Evolutionary conservation across 1,140 invertebrate genomes (phyloP).

Genomic region (Drosophila bifasciata): DNA sequence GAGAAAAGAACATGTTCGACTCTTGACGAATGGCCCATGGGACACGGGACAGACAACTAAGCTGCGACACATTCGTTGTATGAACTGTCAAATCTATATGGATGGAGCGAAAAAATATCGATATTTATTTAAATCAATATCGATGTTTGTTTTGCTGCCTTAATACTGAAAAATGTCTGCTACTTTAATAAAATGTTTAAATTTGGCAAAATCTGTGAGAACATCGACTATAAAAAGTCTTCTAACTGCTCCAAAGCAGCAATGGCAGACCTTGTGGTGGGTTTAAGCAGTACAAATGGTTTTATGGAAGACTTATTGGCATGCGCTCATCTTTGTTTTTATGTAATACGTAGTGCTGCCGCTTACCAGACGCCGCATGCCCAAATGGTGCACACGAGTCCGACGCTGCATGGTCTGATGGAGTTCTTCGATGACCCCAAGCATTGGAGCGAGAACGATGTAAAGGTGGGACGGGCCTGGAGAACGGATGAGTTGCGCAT

Average conservation of each 20-base stretch:
- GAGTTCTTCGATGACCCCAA: conserved; percentile 97
- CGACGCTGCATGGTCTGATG: conserved; percentile 86
- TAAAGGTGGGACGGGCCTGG: conserved; percentile 96
- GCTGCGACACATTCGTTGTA: no score
- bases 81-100: no score
- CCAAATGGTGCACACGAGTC: conserved; percentile 46
- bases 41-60: no score
- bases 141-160: conserved; percentile 56
- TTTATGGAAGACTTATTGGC: not conserved
- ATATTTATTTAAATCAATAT: no score
- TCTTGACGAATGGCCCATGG: no score
- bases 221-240: conserved; percentile 34
- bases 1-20: no score
- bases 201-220: conserved; percentile 56
- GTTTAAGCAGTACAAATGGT: not conserved
- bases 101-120: no score
- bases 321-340: conserved; percentile 41
- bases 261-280: conserved; percentile 43
- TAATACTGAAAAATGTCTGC: conserved; percentile 53
- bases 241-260: conserved; percentile 30
- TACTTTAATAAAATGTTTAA: conserved; percentile 70
- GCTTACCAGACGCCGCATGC: conserved; percentile 23
- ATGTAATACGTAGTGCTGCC: conserved; percentile 57
- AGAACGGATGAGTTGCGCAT: conserved; percentile 94
- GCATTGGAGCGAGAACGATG: conserved; percentile 92